Base-by-base conservation (phyloP, 2,888 invertebrate species). In the Stenoptilia bipunctidactyla region DNA sequence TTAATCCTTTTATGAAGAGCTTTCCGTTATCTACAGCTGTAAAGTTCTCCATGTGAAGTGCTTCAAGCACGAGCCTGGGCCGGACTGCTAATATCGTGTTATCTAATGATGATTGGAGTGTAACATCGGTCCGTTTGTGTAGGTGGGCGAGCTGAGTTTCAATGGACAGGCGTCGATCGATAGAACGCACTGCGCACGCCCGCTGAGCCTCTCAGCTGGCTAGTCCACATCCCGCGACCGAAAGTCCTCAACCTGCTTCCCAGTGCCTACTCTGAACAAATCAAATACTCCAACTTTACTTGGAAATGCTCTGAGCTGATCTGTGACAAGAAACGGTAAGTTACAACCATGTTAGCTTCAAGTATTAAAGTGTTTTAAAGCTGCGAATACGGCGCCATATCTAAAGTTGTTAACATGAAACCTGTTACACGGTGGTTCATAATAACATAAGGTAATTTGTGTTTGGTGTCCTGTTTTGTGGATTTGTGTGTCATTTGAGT, bases 51-150 rank as follows among this genome's bases (percentile, higher is more conserved):
- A 20, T 5, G 20, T 20, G 20, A 51, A 74, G 69, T 69, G 62
- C 47, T 63, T 66, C 50, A 72, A 65, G 63, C 57, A 43, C 56
- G 59, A 61, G 65, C 62, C 61, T 58, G 49, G 56, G 52, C 50
- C 54, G 53, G 52, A 58, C 61, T 61, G 58, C 54, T 69, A 74
- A 79, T 79, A 77, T 64, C 56, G 59, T 60, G 66, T 73, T 82
- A 80, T 77, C 77, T 68, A 69, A 70, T 66, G 68, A 65, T 74
- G 76, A 76, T 80, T 75, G 69, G 61, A 62, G 68, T 72, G 65
- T 70, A 72, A 70, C 71, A 68, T 60, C 47, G 49, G 45, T 59
- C 55, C 56, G 60, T 61, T 58, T 71, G 79, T 79, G 72, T 80
- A 79, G 71, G 76, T 46, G 63, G 61, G 65, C 65, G 63, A 69